Percentiles rank a stretch among this genome's conserved stretches.
Conservation (phyloP, 2,113 vertebrate genomes). For the Corydoras sp. region DNA sequence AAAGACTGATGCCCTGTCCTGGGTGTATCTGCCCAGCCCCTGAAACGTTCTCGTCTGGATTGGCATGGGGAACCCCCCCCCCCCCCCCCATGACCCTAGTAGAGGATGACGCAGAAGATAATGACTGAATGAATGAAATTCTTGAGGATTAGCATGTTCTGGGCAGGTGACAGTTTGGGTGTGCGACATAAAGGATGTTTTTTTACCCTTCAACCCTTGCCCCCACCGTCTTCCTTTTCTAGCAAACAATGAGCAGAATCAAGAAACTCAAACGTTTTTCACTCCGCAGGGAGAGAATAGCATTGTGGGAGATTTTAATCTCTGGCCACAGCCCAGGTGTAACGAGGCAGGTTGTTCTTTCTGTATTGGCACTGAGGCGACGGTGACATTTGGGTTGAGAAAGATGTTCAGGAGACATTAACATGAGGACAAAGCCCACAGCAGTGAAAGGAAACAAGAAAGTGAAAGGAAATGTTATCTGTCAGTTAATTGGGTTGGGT, state of each 20-base stretch:
- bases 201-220: too few species aligned
- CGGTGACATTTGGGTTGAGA: constrained; percentile 51
- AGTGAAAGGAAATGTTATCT: constrained; percentile 48
- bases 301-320: constrained; percentile 51
- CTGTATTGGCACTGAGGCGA: constrained; percentile 44
- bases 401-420: constrained; percentile 46
- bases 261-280: constrained; percentile 27
- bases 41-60: too few species aligned
- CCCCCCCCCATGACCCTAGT: too few species aligned
- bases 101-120: too few species aligned
- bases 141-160: too few species aligned
- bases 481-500: constrained; percentile 42
- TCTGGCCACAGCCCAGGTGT: constrained; percentile 35
- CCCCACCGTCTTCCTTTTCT: constrained; percentile 32
- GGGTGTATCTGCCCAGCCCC: too few species aligned
- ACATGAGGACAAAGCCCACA: constrained; percentile 52
- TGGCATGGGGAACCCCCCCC: too few species aligned
- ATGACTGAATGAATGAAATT: too few species aligned
- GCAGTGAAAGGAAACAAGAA: constrained; percentile 27
- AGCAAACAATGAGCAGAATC: constrained; percentile 40
- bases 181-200: neutral
- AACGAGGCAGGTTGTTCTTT: constrained; percentile 40
- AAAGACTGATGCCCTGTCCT: too few species aligned
- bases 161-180: neutral
- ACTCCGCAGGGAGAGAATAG: constrained; percentile 34